These are phyloP conservation scores for Margaritifera margaritifera DNA, from an alignment of 2,888 invertebrate species.

Conservation along the genomic window DNA sequence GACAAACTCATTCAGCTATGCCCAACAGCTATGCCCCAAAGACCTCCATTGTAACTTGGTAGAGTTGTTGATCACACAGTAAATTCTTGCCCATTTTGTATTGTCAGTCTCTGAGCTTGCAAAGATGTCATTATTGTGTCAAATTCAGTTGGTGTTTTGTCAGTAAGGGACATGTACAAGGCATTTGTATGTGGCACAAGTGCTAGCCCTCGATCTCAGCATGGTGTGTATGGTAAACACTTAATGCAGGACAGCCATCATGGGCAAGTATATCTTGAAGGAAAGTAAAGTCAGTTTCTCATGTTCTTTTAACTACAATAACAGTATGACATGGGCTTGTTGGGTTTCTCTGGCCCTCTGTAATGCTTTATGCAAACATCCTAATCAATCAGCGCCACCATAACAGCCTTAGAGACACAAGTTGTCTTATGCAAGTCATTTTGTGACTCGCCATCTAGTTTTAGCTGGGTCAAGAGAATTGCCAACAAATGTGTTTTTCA, in stretches of 20 bases:
- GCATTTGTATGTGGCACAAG: conserved; percentile 24
- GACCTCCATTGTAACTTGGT: conserved; percentile 30
- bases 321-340: too few species aligned
- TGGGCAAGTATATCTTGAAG: conserved; percentile 17
- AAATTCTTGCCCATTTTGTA: conserved; percentile 15
- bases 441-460: not conserved
- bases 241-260: too few species aligned
- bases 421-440: not conserved
- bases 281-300: conserved; percentile 18
- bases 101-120: conserved; percentile 16
- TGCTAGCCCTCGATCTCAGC: conserved; percentile 21
- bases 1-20: conserved; percentile 25
- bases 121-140: conserved; percentile 36
- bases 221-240: too few species aligned
- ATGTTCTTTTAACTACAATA: not conserved
- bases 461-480: conserved; percentile 12
- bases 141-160: conserved; percentile 33
- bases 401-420: conserved; percentile 2
- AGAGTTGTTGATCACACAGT: conserved; percentile 39
- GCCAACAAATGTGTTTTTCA: conserved; percentile 23
- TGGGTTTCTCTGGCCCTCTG: conserved; percentile 12
- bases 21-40: too few species aligned
- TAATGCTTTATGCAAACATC: conserved; percentile 8
- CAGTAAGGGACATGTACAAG: conserved; percentile 32
- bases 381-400: conserved; percentile 1